Conservation (phyloP, 2,888 invertebrate species). For the Omphaloscelis lunosa region DNA sequence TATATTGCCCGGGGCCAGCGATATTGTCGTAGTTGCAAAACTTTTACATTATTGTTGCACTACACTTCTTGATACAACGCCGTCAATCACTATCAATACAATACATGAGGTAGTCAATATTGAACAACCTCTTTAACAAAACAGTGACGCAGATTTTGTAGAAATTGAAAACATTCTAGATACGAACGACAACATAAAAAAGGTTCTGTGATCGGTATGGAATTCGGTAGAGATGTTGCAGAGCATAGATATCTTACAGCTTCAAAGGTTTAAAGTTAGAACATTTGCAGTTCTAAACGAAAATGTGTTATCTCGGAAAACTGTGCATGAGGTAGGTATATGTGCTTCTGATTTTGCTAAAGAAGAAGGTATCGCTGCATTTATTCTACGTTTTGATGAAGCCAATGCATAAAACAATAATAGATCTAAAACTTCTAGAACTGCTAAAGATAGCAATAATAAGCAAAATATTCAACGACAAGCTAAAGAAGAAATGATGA, state of each 20-base stretch:
- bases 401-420: background rate
- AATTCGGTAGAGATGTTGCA: background rate
- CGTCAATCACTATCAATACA: slow-evolving; percentile 27
- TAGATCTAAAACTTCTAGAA: slow-evolving; percentile 10
- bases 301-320: background rate
- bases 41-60: slow-evolving; percentile 45
- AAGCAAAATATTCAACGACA: slow-evolving; percentile 28
- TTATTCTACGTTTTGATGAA: slow-evolving; percentile 1
- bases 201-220: background rate
- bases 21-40: slow-evolving; percentile 39
- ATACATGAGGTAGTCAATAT: slow-evolving; percentile 38
- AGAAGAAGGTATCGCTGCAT: background rate
- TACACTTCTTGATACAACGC: slow-evolving; percentile 37
- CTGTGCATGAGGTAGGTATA: background rate
- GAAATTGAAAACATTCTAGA: slow-evolving; percentile 27
- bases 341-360: background rate
- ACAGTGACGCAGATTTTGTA: slow-evolving; percentile 22
- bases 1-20: too few species aligned
- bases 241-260: background rate
- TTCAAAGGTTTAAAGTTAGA: background rate
- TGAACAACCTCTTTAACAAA: slow-evolving; percentile 28
- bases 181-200: slow-evolving; percentile 1
- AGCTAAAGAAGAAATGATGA: slow-evolving; percentile 24
- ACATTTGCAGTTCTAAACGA: background rate
- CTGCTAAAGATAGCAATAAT: slow-evolving; percentile 4